Evolutionary conservation across 2,113 vertebrate genomes (phyloP).

Genomic region (Urocolius indicus): DNA sequence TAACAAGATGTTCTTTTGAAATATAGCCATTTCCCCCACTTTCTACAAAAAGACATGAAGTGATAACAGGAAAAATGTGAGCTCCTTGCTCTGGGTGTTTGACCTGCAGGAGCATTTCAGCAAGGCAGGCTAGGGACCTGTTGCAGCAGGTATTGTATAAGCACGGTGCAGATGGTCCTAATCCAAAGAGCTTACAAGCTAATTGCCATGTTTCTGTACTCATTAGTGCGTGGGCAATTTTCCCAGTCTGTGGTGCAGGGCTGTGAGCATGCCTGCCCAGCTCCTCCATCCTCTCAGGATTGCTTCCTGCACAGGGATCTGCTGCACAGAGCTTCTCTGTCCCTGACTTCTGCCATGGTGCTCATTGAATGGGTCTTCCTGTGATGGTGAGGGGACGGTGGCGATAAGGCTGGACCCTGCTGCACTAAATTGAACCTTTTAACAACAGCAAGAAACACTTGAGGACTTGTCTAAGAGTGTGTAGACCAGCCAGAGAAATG

Average conservation of each 20-base stretch:
- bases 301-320: neutral
- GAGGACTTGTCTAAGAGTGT: fast-evolving
- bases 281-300: neutral
- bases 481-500: neutral
- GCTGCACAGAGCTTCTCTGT: neutral
- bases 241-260: neutral
- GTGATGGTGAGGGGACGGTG: fast-evolving
- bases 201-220: slow-evolving; percentile 27
- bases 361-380: fast-evolving
- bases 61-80: neutral
- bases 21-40: neutral
- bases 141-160: neutral
- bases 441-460: neutral
- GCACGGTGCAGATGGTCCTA: slow-evolving; percentile 32
- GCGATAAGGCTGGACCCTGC: neutral
- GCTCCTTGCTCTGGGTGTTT: neutral
- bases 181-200: neutral
- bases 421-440: neutral
- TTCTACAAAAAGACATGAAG: neutral
- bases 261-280: neutral
- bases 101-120: neutral
- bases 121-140: neutral
- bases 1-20: slow-evolving; percentile 43
- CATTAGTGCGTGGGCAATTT: neutral
- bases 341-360: neutral